These are phyloP conservation scores for Chaenogobius annularis DNA, from an alignment of 2,113 vertebrate genomes.

Conservation along the genomic window DNA sequence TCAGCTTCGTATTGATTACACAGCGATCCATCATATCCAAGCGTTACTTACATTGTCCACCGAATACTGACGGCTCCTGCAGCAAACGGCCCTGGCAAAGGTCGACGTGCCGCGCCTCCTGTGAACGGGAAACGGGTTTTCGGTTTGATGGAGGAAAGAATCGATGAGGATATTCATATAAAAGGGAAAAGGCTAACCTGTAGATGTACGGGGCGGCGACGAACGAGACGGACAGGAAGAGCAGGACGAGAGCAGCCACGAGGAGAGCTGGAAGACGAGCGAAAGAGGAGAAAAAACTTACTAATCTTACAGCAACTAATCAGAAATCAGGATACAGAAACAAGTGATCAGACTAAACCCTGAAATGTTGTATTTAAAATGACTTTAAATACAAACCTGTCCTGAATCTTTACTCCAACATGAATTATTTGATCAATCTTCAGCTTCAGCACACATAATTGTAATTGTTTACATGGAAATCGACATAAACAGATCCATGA, in stretches of 20 bases:
- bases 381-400: too few relatives aligned
- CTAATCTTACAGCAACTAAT: background rate
- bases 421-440: too few relatives aligned
- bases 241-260: constrained; percentile 63
- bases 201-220: constrained; percentile 52
- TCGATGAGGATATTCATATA: constrained; percentile 25
- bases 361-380: too few relatives aligned
- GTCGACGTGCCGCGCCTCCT: constrained; percentile 64
- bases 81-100: constrained; percentile 55
- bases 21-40: constrained; percentile 27
- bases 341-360: too few relatives aligned
- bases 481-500: too few relatives aligned
- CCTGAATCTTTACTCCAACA: too few relatives aligned
- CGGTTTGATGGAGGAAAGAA: constrained; percentile 23
- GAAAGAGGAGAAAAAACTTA: background rate
- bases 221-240: constrained; percentile 44
- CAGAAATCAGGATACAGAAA: too few relatives aligned
- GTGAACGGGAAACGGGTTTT: constrained; percentile 28
- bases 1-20: constrained; percentile 38
- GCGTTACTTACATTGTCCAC: constrained; percentile 72
- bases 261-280: constrained; percentile 65
- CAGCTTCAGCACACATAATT: too few relatives aligned
- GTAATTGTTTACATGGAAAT: too few relatives aligned
- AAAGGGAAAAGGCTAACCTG: constrained; percentile 58
- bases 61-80: constrained; percentile 40